Percentiles rank a stretch among this genome's conserved stretches.
Conservation (phyloP, 2,797 vertebrate genomes). For the Chelon auratus region DNA sequence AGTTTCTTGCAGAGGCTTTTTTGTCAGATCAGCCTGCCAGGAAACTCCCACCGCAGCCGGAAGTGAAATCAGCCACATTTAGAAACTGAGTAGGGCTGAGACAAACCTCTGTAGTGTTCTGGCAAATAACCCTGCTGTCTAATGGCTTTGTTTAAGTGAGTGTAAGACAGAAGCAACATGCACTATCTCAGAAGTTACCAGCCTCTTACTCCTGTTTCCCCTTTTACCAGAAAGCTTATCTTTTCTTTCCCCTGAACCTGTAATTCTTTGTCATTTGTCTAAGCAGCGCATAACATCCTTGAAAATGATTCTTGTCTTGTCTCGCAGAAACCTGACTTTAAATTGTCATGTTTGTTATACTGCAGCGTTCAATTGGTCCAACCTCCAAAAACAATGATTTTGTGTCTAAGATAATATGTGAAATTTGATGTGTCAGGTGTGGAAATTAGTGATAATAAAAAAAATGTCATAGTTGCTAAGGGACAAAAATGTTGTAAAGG, state of each 20-base stretch:
- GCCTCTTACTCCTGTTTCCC: conserved; percentile 24
- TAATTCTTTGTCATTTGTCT: conserved; percentile 33
- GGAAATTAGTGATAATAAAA: neutral
- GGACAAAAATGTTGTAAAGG: neutral
- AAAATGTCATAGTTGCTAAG: conserved; percentile 1
- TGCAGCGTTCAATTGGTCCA: neutral
- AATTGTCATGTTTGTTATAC: neutral
- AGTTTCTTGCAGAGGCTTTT: conserved; percentile 68
- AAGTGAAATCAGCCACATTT: conserved; percentile 78
- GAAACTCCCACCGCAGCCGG: conserved; percentile 83
- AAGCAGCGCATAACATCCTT: conserved; percentile 10
- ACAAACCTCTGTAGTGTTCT: conserved; percentile 42
- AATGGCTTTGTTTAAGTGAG: conserved; percentile 27
- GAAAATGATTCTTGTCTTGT: conserved; percentile 18
- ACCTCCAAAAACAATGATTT: conserved; percentile 6
- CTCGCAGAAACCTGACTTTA: conserved; percentile 34
- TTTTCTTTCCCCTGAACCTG: conserved; percentile 24
- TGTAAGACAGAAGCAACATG: conserved; percentile 22
- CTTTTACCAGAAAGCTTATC: conserved; percentile 10
- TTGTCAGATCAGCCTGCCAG: conserved; percentile 75
- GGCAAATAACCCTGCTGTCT: conserved; percentile 25
- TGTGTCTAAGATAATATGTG: neutral
- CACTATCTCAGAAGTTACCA: conserved; percentile 15
- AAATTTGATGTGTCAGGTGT: neutral
- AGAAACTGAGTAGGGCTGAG: conserved; percentile 59